These are phyloP conservation scores for Cyclura pinguis DNA, from an alignment of 2,797 vertebrate genomes.

Conservation along the genomic window DNA sequence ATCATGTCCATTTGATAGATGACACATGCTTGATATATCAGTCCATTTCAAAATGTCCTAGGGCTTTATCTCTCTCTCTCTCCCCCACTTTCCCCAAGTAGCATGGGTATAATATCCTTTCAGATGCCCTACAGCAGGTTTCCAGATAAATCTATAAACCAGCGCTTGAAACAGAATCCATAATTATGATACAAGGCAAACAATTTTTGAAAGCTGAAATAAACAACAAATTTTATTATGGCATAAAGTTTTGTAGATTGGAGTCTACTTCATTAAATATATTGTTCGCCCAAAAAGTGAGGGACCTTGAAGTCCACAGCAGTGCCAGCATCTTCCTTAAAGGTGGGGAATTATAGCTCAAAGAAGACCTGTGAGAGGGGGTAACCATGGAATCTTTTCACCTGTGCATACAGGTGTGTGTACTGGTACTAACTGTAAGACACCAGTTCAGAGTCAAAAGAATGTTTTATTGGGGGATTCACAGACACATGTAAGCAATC, in stretches of 20 bases:
- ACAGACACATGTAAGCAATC: too few species aligned
- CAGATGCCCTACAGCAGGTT: slow-evolving; percentile 34
- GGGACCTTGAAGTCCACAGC: too few species aligned
- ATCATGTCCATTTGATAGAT: slow-evolving; percentile 24
- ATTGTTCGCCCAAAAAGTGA: too few species aligned
- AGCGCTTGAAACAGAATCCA: slow-evolving; percentile 36
- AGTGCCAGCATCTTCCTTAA: too few species aligned
- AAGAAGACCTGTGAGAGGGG: too few species aligned
- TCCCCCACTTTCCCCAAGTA: slow-evolving; percentile 5
- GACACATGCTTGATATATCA: slow-evolving; percentile 46
- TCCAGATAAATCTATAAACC: slow-evolving; percentile 30
- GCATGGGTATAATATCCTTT: slow-evolving; percentile 34
- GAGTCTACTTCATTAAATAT: background rate
- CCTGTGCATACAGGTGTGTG: too few species aligned
- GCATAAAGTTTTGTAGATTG: background rate
- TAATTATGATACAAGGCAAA: slow-evolving; percentile 22
- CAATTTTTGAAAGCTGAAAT: slow-evolving; percentile 45
- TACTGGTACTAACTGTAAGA: too few species aligned
- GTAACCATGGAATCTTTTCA: too few species aligned
- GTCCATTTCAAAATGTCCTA: slow-evolving; percentile 12
- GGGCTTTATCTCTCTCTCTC: slow-evolving; percentile 51
- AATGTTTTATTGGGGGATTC: too few species aligned
- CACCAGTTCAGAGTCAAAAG: too few species aligned
- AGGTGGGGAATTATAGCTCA: too few species aligned
- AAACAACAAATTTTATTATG: background rate